Conservation (phyloP, 1,140 invertebrate genomes). For the Lethocerus indicus region DNA sequence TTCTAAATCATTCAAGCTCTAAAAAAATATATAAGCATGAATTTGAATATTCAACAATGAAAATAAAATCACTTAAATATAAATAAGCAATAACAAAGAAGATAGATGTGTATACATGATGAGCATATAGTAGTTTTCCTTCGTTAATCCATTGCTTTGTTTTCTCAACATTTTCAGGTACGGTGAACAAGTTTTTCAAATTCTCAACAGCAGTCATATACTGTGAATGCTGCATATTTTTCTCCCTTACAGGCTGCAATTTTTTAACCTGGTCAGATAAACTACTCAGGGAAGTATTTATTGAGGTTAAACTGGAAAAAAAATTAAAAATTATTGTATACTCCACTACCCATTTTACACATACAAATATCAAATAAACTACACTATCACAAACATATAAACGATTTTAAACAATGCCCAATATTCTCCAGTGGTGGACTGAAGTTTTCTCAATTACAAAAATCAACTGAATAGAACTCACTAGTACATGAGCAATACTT, state of each 20-base stretch:
- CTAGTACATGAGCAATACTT: too few relatives aligned
- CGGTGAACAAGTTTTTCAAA: conserved; percentile 94
- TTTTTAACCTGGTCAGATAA: conserved; percentile 56
- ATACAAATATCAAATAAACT: too few relatives aligned
- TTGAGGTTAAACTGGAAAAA: conserved; percentile 37
- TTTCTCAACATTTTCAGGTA: conserved; percentile 89
- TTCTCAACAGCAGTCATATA: conserved; percentile 97
- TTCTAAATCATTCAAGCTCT: conserved; percentile 88
- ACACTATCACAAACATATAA: too few relatives aligned
- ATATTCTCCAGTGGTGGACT: too few relatives aligned
- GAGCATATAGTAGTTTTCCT: conserved; percentile 80
- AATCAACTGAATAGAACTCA: too few relatives aligned
- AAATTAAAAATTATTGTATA: too few relatives aligned
- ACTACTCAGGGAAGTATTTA: conserved; percentile 41
- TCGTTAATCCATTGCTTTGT: conserved; percentile 89
- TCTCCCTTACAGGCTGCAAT: conserved; percentile 70
- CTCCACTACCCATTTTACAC: too few relatives aligned
- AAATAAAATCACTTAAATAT: neutral
- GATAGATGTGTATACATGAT: too few relatives aligned
- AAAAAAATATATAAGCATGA: too few relatives aligned
- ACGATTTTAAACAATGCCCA: too few relatives aligned
- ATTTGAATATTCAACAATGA: conserved; percentile 3
- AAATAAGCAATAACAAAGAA: too few relatives aligned
- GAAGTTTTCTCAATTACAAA: too few relatives aligned
- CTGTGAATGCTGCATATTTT: conserved; percentile 86